Evolutionary conservation across 2,888 invertebrate species (phyloP).

Genomic region (Yponomeuta plumbellus): DNA sequence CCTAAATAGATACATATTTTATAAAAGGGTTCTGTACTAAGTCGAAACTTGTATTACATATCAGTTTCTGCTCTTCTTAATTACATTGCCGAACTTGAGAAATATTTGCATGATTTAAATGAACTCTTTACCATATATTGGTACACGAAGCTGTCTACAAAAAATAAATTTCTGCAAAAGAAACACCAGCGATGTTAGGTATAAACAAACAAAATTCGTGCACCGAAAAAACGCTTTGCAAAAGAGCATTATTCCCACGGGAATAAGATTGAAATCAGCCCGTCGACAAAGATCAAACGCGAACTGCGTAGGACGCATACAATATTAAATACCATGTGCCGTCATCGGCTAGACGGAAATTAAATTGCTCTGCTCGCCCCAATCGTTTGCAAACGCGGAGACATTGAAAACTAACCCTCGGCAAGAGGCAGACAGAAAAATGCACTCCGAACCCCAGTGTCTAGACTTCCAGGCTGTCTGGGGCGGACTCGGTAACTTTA

Average conservation of each 20-base stretch:
- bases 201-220: background rate
- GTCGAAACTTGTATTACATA: too few species aligned
- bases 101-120: too few species aligned
- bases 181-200: background rate
- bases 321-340: background rate
- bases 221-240: background rate
- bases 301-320: background rate
- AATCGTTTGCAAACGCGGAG: slow-evolving; percentile 33
- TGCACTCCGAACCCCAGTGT: slow-evolving; percentile 70
- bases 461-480: slow-evolving; percentile 65
- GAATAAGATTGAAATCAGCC: background rate
- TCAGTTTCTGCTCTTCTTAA: too few species aligned
- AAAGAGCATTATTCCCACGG: background rate
- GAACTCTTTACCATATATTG: too few species aligned
- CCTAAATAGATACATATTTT: too few species aligned
- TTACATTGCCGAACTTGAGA: too few species aligned
- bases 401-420: slow-evolving; percentile 10
- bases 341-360: slow-evolving; percentile 40
- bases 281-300: background rate
- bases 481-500: slow-evolving; percentile 33
- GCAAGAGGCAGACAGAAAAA: slow-evolving; percentile 70
- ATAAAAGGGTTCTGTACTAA: too few species aligned
- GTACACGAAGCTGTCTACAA: too few species aligned
- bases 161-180: too few species aligned
- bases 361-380: slow-evolving; percentile 34